Evolutionary conservation across 2,113 vertebrate species (phyloP), one percentile per base, ranked within the genome.

Genomic region (Clarias batrachus): DNA sequence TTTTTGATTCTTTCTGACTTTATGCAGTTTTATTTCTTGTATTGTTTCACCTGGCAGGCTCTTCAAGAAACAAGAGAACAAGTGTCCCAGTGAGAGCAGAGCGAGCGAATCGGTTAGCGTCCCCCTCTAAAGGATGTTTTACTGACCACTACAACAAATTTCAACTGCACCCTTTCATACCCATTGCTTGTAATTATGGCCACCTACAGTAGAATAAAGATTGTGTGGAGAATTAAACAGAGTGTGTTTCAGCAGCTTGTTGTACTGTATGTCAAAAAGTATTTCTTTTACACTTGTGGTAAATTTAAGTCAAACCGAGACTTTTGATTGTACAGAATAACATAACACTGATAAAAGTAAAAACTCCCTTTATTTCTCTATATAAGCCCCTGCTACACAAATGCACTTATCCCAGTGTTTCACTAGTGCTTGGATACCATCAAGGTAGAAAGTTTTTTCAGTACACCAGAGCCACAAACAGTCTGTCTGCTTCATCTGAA

Each of bases 41-140:
- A 63, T 54, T 82, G 52, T 78, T 13, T 78, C 25, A 1, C 33
- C 76, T 33, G 5, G 60, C 87, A 95, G 94, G 92, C 91, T 83
- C 91, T 94, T 48, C 85, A 84, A 63, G 91, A 92, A 37, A 90
- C 91, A 83, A 92, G 92, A 60, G 88, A 88, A 59, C 86, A 73
- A 57, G 48, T 87, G 5, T 19, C 54, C 13, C 71, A 88, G 37
- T 91, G 83, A 93, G 19, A 79, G 37, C 17, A 87, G 21, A 59
- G 21, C 52, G 30, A 71, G 11, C 52, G 30, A 71, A 6, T 62
- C 14, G 4, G 37, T 33, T 62, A 9, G 37, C 11, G 27, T 37
- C 56, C 54, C 3, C 33, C 2, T 62, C 48, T 88, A 78, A 73
- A 83, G 57, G 66, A 88, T 27, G 59, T 16, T 54, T 63, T 41